Evolutionary conservation across 2,888 invertebrate genomes (phyloP).

Genomic region (Steinernema carpocapsae): DNA sequence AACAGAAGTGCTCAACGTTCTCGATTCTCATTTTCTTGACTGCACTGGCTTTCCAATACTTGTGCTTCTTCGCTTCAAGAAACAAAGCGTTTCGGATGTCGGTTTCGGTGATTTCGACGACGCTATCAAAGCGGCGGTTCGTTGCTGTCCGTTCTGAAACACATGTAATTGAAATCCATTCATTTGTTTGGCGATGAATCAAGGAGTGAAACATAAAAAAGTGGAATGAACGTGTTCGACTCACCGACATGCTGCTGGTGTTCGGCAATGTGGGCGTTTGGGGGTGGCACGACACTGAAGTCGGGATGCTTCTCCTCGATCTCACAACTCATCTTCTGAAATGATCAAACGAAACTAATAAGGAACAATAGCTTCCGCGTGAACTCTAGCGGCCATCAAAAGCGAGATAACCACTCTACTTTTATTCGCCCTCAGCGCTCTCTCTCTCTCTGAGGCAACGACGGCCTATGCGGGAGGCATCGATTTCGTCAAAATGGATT

Average conservation of each 20-base stretch:
- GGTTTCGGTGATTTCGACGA: conserved; percentile 60
- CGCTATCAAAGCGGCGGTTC: conserved; percentile 58
- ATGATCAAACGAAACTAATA: not conserved
- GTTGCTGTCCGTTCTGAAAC: conserved; percentile 27
- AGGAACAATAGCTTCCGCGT: conserved; percentile 12
- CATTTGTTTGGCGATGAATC: not conserved
- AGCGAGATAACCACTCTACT: conserved; percentile 1
- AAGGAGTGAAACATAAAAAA: conserved; percentile 2
- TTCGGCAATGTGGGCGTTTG: conserved; percentile 12
- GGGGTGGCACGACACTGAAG: conserved; percentile 38
- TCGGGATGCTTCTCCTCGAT: conserved; percentile 20
- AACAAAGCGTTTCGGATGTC: conserved; percentile 65
- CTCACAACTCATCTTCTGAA: conserved; percentile 22
- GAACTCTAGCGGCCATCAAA: not conserved
- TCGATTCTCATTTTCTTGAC: conserved; percentile 66
- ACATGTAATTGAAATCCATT: not conserved
- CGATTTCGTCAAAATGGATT: conserved; percentile 35
- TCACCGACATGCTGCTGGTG: conserved; percentile 36
- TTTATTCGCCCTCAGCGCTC: not conserved
- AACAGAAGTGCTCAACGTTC: conserved; percentile 56
- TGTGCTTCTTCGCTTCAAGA: conserved; percentile 51
- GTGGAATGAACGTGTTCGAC: not conserved
- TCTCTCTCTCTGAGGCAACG: conserved; percentile 7
- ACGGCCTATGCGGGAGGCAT: conserved; percentile 33
- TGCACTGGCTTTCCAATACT: conserved; percentile 50